Conservation (phyloP, 2,888 invertebrate genomes). For the Cheilosia urbana region DNA sequence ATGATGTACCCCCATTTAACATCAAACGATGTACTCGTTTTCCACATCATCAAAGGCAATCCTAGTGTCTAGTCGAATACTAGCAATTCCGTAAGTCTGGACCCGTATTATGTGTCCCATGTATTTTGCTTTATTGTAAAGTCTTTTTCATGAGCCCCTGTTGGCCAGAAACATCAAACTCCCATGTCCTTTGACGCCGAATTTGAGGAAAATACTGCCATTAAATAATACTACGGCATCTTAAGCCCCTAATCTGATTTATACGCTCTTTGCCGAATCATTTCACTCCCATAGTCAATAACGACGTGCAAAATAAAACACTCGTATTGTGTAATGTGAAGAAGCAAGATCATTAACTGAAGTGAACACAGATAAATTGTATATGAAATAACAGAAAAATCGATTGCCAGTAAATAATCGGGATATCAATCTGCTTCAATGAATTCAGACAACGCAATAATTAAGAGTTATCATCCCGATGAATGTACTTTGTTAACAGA, state of each 20-base stretch:
- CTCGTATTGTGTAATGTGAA: conserved; percentile 8
- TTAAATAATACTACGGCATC: neutral
- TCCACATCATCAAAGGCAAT: no score
- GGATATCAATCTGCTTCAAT: conserved; percentile 48
- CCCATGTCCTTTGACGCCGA: no score
- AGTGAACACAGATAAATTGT: neutral
- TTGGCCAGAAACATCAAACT: no score
- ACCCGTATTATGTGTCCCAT: no score
- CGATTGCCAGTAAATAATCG: conserved; percentile 49
- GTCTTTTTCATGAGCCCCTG: no score
- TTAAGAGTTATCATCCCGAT: conserved; percentile 49
- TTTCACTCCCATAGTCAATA: neutral
- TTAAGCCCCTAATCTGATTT: conserved; percentile 13
- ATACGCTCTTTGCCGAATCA: neutral
- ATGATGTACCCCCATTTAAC: no score
- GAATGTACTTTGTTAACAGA: conserved; percentile 23
- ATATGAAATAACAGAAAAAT: conserved; percentile 10
- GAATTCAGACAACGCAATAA: conserved; percentile 39
- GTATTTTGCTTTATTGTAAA: no score
- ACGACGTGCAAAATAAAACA: conserved; percentile 23
- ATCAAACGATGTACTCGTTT: no score
- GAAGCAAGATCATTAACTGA: conserved; percentile 25
- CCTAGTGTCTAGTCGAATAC: no score
- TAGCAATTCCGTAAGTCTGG: no score
- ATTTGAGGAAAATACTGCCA: no score